Evolutionary conservation across 2,113 vertebrate species (phyloP).

Genomic region (Isichthys henryi): DNA sequence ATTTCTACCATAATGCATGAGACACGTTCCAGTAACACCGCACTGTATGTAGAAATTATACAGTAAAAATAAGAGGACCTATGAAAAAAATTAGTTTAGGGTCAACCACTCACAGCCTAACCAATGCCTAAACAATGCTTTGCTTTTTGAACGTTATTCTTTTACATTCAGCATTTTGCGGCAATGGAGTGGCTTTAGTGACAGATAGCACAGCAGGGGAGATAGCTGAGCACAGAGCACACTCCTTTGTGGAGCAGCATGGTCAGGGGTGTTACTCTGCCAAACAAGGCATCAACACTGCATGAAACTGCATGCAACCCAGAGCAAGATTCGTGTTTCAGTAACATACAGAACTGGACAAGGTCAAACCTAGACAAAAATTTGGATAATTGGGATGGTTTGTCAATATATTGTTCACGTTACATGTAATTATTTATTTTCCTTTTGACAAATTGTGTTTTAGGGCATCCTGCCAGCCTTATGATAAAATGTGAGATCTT

Average conservation of each 20-base stretch:
- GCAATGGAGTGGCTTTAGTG: background rate
- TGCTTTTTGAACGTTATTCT: background rate
- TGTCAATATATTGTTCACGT: background rate
- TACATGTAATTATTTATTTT: background rate
- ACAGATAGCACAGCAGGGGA: background rate
- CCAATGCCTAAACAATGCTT: background rate
- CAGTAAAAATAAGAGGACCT: background rate
- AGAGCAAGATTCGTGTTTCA: background rate
- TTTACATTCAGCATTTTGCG: background rate
- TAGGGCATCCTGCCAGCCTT: background rate
- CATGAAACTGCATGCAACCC: background rate
- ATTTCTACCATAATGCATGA: background rate
- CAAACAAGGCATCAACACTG: background rate
- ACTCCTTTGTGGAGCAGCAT: background rate
- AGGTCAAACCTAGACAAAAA: background rate
- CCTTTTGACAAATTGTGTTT: background rate
- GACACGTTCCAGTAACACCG: no score
- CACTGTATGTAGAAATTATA: no score
- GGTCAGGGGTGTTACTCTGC: background rate
- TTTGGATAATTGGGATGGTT: background rate
- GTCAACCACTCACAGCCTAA: background rate
- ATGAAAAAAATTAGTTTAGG: background rate
- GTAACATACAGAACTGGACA: background rate
- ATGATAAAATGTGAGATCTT: background rate
- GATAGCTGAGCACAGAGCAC: background rate